A percentile compares a stretch with the other conserved stretches of the same genome.
These are phyloP conservation scores for Oeneis ivallda DNA, from an alignment of 2,888 invertebrate genomes.

Conservation along the genomic window DNA sequence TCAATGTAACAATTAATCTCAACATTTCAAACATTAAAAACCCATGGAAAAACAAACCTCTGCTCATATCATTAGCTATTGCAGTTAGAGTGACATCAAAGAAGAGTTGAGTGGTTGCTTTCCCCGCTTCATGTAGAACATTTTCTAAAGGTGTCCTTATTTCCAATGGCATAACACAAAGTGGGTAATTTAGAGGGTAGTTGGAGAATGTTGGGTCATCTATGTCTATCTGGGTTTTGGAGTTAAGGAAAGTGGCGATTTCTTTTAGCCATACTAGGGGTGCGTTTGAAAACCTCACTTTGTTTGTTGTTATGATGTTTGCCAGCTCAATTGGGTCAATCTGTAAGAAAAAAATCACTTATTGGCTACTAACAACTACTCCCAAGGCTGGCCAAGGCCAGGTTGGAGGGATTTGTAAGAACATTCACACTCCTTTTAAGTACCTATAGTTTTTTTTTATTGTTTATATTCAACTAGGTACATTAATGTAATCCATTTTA, in stretches of 20 bases:
- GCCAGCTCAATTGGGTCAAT: conserved; percentile 83
- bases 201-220: conserved; percentile 83
- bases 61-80: conserved; percentile 87
- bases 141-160: conserved; percentile 69
- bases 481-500: no score
- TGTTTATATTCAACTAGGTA: no score
- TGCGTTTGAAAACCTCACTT: conserved; percentile 85
- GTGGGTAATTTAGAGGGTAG: conserved; percentile 81
- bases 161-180: conserved; percentile 73
- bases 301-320: conserved; percentile 77
- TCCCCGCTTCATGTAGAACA: conserved; percentile 82
- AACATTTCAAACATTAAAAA: no score
- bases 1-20: no score
- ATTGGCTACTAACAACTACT: no score
- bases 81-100: conserved; percentile 86
- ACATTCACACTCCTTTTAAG: no score
- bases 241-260: conserved; percentile 84
- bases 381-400: no score
- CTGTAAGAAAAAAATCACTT: conserved; percentile 60
- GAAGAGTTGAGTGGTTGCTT: conserved; percentile 84
- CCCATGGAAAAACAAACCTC: conserved; percentile 71
- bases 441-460: no score
- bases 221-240: conserved; percentile 83
- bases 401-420: no score
- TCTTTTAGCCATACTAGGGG: conserved; percentile 86